phyloP scores from a whole-genome alignment of 2,888 invertebrate species.

The Tetragonisca angustula region DNA sequence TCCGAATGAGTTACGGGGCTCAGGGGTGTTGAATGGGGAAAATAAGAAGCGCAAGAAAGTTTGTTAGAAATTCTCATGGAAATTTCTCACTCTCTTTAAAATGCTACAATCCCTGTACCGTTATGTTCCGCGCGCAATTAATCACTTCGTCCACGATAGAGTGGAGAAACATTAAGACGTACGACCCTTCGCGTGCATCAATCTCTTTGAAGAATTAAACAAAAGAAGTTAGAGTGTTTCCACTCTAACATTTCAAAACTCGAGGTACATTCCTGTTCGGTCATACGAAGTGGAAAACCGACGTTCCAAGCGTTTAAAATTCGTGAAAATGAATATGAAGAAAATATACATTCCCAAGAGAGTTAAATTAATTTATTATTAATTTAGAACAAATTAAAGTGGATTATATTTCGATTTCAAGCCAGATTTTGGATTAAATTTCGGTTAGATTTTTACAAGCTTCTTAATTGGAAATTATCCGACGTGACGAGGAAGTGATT shows the following conservation, averaged over 20 bases:
- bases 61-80: slow-evolving; percentile 9
- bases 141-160: slow-evolving; percentile 23
- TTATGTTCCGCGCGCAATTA: slow-evolving; percentile 20
- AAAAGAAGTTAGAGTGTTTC: slow-evolving; percentile 14
- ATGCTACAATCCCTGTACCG: slow-evolving; percentile 24
- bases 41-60: background rate
- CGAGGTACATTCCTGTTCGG: background rate
- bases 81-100: background rate
- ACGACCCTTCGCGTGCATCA: slow-evolving; percentile 30
- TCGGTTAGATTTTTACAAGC: too few species aligned
- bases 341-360: too few species aligned
- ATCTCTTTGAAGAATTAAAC: slow-evolving; percentile 38
- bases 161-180: slow-evolving; percentile 36
- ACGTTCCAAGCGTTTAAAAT: background rate
- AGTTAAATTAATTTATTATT: too few species aligned
- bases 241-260: slow-evolving; percentile 17
- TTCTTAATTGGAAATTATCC: too few species aligned
- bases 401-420: too few species aligned
- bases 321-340: too few species aligned
- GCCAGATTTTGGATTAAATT: too few species aligned
- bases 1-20: background rate
- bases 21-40: background rate
- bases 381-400: too few species aligned
- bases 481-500: too few species aligned
- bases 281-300: background rate